Base-by-base conservation (phyloP, 2,113 vertebrate species). In the Notothenia rossii region DNA sequence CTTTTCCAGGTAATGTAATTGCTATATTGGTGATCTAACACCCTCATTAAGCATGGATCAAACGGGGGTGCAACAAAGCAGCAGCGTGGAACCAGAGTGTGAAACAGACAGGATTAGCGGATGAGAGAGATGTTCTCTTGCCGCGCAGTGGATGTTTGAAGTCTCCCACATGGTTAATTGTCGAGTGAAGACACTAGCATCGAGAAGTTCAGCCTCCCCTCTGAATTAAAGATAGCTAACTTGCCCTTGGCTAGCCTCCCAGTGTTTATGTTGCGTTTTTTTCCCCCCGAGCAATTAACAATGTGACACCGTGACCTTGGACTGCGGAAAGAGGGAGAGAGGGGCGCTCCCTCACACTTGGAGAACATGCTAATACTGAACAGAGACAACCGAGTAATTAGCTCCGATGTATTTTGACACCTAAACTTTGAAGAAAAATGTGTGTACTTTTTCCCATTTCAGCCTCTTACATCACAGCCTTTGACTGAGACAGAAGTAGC, bases 11-110 rank as follows among this genome's bases (percentile, higher is more conserved):
- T 93, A 91, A 84, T 85, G 84, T 76, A 89, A 91, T 89, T 88
- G 82, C 87, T 73, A 56, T 87, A 87, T 81, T 90, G 92, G 82
- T 81, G 88, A 91, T 91, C 90, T 90, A 91, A 92, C 84, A 79
- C 72, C 79, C 91, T 92, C 89, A 91, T 93, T 93, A 93, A 86
- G 72, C 72, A 78, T 77, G 86, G 92, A 94, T 93, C 93, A 94
- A 92, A 93, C 73, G 46, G 76, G 54, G 63, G 75, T 67, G 66
- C 66, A 84, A 84, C 5, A 46, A 87, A 77, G 65, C 75, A 73
- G 82, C 58, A n/a, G 86, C 76, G 74, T 55, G 69, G 76, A 89
- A 83, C 74, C 62, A 59, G 75, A 84, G 87, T 89, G 78, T 78
- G 87, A 88, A 92, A 83, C 89, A 85, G 82, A 79, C 89, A 81